A percentile compares a stretch with the other conserved stretches of the same genome.
These are phyloP conservation scores for Lepisosteus osseus DNA, from an alignment of 2,113 vertebrate species.

Conservation along the genomic window DNA sequence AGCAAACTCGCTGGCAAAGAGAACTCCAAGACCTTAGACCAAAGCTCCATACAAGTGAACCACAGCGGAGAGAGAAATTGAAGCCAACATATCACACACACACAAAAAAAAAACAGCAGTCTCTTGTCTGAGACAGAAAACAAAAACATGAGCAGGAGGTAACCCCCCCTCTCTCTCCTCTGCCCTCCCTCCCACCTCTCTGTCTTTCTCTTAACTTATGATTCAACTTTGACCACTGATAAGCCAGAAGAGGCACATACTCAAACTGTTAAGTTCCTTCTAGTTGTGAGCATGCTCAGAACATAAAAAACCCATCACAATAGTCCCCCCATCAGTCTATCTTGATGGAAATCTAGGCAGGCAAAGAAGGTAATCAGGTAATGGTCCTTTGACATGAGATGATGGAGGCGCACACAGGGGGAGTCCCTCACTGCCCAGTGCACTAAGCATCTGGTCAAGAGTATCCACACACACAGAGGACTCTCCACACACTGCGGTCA, in stretches of 20 bases:
- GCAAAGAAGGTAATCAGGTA: constrained; percentile 51
- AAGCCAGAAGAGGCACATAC: neutral
- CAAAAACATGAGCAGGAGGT: neutral
- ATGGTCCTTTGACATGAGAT: constrained; percentile 46
- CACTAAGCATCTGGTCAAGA: constrained; percentile 49
- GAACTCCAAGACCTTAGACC: constrained; percentile 61
- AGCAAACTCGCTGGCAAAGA: constrained; percentile 64
- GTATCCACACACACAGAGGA: constrained; percentile 30
- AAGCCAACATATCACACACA: constrained; percentile 45
- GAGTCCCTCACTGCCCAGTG: constrained; percentile 36
- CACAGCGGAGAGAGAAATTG: constrained; percentile 38
- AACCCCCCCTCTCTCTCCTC: neutral
- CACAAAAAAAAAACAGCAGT: constrained; percentile 2
- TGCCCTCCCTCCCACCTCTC: neutral
- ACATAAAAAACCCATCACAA: constrained; percentile 37
- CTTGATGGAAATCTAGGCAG: constrained; percentile 50
- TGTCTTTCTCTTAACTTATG: constrained; percentile 2
- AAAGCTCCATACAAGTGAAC: constrained; percentile 52
- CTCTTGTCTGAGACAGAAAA: constrained; percentile 5
- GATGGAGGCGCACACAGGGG: constrained; percentile 37
- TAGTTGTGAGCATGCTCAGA: neutral
- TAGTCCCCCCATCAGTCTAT: constrained; percentile 39
- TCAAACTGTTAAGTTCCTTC: constrained; percentile 11
- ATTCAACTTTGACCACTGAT: constrained; percentile 15
- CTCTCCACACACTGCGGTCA: constrained; percentile 12